phyloP scores from a whole-genome alignment of 2,113 vertebrate genomes.

The Bufo bufo region DNA sequence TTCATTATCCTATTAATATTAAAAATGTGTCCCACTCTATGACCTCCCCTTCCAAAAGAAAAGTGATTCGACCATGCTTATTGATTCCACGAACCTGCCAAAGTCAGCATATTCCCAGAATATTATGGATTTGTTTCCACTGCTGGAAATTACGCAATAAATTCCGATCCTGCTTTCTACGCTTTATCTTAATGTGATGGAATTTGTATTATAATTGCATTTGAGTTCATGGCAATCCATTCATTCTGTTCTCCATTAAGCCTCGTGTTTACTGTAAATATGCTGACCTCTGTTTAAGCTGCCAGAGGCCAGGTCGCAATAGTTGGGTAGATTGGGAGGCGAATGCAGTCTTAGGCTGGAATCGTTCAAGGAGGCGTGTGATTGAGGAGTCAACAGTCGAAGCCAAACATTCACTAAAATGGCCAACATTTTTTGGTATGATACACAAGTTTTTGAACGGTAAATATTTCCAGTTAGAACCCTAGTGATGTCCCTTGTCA shows the following conservation, averaged over 20 bases:
- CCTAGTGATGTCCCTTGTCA: too few species aligned
- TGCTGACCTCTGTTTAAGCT: slow-evolving; percentile 46
- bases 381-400: neutral
- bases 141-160: slow-evolving; percentile 63
- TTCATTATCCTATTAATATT: slow-evolving; percentile 46
- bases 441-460: too few species aligned
- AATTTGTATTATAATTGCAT: slow-evolving; percentile 56
- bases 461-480: too few species aligned
- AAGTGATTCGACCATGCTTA: slow-evolving; percentile 61
- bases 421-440: neutral
- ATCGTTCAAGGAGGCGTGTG: neutral
- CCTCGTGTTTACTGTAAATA: slow-evolving; percentile 51
- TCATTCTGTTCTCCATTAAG: slow-evolving; percentile 56
- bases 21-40: slow-evolving; percentile 21
- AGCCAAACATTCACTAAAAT: neutral
- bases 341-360: neutral
- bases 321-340: neutral
- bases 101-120: slow-evolving; percentile 62
- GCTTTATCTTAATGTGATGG: slow-evolving; percentile 49
- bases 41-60: slow-evolving; percentile 61
- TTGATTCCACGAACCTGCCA: slow-evolving; percentile 59
- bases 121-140: slow-evolving; percentile 62
- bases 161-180: slow-evolving; percentile 59
- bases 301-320: slow-evolving; percentile 6
- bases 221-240: slow-evolving; percentile 41